These are phyloP conservation scores for Diloba caeruleocephala DNA, from an alignment of 2,888 invertebrate species.

Conservation along the genomic window DNA sequence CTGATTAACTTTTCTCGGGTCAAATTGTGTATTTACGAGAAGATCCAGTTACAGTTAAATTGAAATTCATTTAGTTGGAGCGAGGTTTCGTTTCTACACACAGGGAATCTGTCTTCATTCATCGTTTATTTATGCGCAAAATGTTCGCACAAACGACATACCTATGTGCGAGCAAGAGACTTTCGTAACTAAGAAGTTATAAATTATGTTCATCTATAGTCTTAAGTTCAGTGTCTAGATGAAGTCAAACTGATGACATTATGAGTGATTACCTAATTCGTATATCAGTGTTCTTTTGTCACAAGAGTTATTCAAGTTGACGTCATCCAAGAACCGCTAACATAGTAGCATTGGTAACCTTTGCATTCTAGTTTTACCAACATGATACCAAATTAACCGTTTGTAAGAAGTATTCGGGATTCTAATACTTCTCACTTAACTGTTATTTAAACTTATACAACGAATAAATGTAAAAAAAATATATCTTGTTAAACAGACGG, in stretches of 20 bases:
- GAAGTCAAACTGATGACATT: constrained; percentile 26
- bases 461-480: constrained; percentile 27
- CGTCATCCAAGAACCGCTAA: constrained; percentile 44
- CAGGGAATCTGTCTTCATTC: constrained; percentile 16
- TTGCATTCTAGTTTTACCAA: constrained; percentile 28
- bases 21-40: constrained; percentile 67
- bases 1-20: constrained; percentile 69
- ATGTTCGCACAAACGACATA: constrained; percentile 5
- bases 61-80: constrained; percentile 58
- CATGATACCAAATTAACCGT: constrained; percentile 32
- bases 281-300: constrained; percentile 26
- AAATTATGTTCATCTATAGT: constrained; percentile 18
- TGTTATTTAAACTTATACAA: constrained; percentile 39
- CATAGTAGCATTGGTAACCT: constrained; percentile 17
- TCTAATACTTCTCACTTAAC: constrained; percentile 29
- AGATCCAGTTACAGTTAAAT: constrained; percentile 64
- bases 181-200: background rate
- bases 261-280: constrained; percentile 39
- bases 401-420: constrained; percentile 28
- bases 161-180: constrained; percentile 6
- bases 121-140: constrained; percentile 12
- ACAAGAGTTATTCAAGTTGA: constrained; percentile 28
- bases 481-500: constrained; percentile 47
- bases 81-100: constrained; percentile 21
- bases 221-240: constrained; percentile 8